Conservation (phyloP, 2,888 invertebrate genomes). For the Amphipyra tragopoginis region DNA sequence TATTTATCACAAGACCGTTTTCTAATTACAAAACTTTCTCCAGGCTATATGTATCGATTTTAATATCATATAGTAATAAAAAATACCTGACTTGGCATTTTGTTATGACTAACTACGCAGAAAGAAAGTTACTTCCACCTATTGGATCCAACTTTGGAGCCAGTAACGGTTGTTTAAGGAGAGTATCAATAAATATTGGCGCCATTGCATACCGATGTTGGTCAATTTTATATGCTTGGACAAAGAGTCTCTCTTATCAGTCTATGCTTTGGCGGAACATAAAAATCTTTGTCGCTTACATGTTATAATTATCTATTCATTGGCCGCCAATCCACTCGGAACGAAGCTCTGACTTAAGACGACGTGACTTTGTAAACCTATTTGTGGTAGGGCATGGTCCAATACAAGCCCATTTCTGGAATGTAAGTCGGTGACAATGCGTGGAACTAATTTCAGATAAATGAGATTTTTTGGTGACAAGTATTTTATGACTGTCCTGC, state of each 20-base stretch:
- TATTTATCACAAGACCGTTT: conserved; percentile 48
- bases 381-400: conserved; percentile 12
- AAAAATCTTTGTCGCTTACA: conserved; percentile 15
- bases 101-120: conserved; percentile 45
- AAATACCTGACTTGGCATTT: conserved; percentile 41
- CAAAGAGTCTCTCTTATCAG: conserved; percentile 1
- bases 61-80: conserved; percentile 39
- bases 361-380: neutral
- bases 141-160: conserved; percentile 22
- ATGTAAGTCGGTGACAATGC: conserved; percentile 28
- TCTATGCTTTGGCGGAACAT: conserved; percentile 21
- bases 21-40: conserved; percentile 59
- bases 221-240: conserved; percentile 13
- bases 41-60: conserved; percentile 21
- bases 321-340: neutral
- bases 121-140: conserved; percentile 35
- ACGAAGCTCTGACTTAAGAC: conserved; percentile 17
- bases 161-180: conserved; percentile 10
- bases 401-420: conserved; percentile 6
- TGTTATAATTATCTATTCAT: conserved; percentile 26
- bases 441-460: conserved; percentile 43
- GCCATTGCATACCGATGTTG: conserved; percentile 25
- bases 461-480: conserved; percentile 20
- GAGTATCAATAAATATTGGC: conserved; percentile 28
- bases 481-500: conserved; percentile 13